Base-by-base conservation (phyloP, 1,140 invertebrate genomes). In the Pseudomyrmex sp. region DNA sequence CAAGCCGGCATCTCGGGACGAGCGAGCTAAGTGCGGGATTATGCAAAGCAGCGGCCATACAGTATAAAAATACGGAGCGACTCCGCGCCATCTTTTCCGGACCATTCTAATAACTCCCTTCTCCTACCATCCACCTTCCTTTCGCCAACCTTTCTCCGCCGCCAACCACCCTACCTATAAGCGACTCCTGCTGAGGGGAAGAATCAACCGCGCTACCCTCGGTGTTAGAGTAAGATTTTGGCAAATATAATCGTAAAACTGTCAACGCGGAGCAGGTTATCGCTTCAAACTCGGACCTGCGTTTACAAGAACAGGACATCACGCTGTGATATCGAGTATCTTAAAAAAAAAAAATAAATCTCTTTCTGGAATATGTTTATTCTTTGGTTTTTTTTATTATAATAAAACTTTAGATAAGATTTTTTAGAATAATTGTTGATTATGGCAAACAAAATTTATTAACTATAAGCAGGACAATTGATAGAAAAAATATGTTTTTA, bases 1-100 rank as follows among this genome's bases (percentile, higher is more conserved):
- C 91, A 88, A 91, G 90, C 85, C 89, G 89, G 92, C 92, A 93
- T 93, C 92, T 93, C 92, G 91, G 91, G 92, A 93, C 91, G 93
- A 93, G 90, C 92, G 93, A 94, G 93, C 93, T 94, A 94, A 94
- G 94, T 94, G 94, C 93, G 90, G 94, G 94, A 94, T 94, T 94
- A 94, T 94, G 94, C 93, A 94, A 94, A 94, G 91, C 92, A 94
- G 92, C 91, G 93, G 92, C 94, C 94, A 94, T 94, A 94, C 93
- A 94, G 93, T 94, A 94, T 94, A 94, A 94, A 94, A 94, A 94
- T 94, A 94, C 94, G 94, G 94, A 94, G 93, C 93, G 92, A 94
- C 94, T 94, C 94, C 87, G 91, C 93, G 94, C 94, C 94, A 94
- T 94, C 94, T 94, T 94, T 94, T 94, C 94, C 94, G 94, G 93